A percentile compares a stretch with the other conserved stretches of the same genome.
Conservation (phyloP, 2,113 vertebrate species). For the Aspidoscelis tigris region DNA sequence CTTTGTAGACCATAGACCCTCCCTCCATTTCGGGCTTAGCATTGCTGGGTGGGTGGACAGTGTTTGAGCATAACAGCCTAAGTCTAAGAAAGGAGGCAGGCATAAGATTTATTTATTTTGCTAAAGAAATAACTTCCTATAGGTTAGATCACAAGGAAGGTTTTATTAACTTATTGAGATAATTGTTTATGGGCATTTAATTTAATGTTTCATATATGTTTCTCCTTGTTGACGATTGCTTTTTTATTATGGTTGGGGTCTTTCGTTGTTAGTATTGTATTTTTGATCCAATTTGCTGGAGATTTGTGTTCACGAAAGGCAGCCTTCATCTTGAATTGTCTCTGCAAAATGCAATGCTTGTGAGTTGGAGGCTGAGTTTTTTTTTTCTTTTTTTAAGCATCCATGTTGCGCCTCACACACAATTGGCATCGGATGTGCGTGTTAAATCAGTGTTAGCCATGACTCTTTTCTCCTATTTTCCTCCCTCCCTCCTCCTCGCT, state of each 20-base stretch:
- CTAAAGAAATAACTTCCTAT: too few relatives aligned
- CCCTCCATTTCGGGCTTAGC: neutral
- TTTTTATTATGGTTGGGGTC: too few relatives aligned
- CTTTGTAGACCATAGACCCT: neutral
- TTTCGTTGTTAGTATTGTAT: too few relatives aligned
- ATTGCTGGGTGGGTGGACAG: neutral
- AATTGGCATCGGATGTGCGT: neutral
- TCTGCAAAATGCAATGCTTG: neutral
- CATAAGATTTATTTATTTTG: too few relatives aligned
- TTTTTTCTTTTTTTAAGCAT: neutral
- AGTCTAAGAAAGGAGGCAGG: too few relatives aligned
- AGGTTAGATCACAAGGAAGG: too few relatives aligned
- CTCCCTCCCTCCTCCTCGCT: neutral
- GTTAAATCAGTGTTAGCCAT: neutral
- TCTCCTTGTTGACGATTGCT: too few relatives aligned
- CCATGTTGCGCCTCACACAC: neutral
- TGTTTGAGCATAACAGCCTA: neutral
- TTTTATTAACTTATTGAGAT: too few relatives aligned
- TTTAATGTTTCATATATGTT: too few relatives aligned
- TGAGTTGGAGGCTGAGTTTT: neutral
- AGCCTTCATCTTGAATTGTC: neutral
- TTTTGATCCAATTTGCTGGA: too few relatives aligned
- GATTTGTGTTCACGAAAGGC: neutral
- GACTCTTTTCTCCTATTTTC: neutral
- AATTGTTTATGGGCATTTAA: too few relatives aligned